These are phyloP conservation scores for Ceryle rudis DNA, from an alignment of 2,797 vertebrate genomes.

Conservation along the genomic window DNA sequence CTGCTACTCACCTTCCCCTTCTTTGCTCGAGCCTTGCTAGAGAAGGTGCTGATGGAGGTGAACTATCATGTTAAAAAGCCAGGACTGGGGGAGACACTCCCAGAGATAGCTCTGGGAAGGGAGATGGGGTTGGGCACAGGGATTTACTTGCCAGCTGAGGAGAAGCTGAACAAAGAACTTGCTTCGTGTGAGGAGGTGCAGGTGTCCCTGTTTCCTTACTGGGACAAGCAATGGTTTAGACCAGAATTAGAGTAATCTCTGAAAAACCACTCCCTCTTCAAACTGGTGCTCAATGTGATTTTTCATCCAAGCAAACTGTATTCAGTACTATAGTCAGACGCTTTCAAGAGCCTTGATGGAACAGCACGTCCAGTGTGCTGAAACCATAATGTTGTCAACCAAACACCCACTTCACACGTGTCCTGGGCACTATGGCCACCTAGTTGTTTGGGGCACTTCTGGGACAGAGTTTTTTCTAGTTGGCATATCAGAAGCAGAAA, in stretches of 20 bases:
- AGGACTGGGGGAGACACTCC: not conserved
- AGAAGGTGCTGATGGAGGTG: not conserved
- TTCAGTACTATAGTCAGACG: not conserved
- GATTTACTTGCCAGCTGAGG: not conserved
- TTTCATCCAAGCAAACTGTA: not conserved
- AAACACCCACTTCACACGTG: not conserved
- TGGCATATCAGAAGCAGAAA: not conserved
- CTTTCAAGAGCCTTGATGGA: not conserved
- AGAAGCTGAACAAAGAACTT: not conserved
- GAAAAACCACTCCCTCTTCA: not conserved
- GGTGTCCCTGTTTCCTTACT: not conserved
- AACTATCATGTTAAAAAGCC: not conserved
- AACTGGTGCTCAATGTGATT: not conserved
- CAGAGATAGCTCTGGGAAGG: not conserved
- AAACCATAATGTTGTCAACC: not conserved
- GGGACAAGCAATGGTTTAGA: not conserved
- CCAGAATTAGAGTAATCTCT: not conserved
- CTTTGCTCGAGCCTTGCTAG: not conserved
- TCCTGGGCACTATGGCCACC: not conserved
- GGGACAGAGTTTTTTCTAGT: not conserved
- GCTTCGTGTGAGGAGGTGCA: not conserved
- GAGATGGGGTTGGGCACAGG: not conserved
- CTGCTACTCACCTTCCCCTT: not conserved
- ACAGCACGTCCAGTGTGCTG: not conserved
- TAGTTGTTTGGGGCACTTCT: not conserved